These are phyloP conservation scores for Dolichallabes microphthalmus DNA, from an alignment of 2,113 vertebrate genomes.

Conservation along the genomic window DNA sequence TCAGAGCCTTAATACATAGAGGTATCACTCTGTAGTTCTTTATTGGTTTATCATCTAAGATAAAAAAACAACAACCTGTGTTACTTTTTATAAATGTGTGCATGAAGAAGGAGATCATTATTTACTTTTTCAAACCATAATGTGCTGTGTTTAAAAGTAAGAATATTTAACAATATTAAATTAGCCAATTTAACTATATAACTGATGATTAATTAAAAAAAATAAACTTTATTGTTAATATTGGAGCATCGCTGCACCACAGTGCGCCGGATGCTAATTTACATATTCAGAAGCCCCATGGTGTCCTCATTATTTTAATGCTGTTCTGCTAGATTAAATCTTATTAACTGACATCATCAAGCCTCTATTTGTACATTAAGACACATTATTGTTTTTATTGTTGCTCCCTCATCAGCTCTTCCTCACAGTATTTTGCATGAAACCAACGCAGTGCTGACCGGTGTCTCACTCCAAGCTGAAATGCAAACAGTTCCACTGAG, in stretches of 20 bases:
- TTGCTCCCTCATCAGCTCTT: neutral
- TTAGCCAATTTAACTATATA: neutral
- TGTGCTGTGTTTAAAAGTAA: conserved; percentile 1
- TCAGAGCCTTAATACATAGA: too few species aligned
- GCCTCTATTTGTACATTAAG: neutral
- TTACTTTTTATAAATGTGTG: neutral
- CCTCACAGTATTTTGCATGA: neutral
- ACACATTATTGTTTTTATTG: neutral
- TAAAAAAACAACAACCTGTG: neutral
- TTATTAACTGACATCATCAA: neutral
- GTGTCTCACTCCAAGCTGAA: neutral
- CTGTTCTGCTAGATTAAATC: neutral
- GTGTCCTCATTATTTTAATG: neutral
- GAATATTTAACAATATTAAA: neutral
- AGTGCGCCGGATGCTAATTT: neutral
- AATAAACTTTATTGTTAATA: neutral
- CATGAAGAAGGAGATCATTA: neutral
- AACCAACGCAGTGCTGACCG: neutral
- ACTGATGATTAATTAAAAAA: neutral
- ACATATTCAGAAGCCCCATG: neutral
- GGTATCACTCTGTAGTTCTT: neutral
- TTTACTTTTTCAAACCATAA: neutral
- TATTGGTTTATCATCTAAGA: neutral
- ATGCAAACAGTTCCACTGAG: neutral
- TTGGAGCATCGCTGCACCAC: neutral